Conservation (phyloP, 2,888 invertebrate genomes). For the Metacarcinus magister region DNA sequence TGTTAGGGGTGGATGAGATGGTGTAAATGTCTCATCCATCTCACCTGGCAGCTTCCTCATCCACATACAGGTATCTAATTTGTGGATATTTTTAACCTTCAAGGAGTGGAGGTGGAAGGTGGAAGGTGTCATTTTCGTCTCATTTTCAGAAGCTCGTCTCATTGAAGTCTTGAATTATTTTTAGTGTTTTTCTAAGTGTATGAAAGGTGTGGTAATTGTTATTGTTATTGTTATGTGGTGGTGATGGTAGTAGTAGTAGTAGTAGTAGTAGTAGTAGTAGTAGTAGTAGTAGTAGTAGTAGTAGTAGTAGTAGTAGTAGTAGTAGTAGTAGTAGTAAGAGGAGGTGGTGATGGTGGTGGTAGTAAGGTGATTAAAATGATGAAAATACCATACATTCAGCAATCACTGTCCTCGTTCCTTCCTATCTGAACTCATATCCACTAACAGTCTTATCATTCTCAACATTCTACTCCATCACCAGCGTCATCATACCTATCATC, state of each 20-base stretch:
- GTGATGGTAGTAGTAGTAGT: constrained; percentile 46
- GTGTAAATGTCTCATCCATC: not conserved
- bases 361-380: not conserved
- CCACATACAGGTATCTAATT: not conserved
- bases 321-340: not conserved
- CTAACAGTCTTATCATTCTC: not conserved
- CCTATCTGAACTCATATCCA: not conserved
- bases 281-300: not conserved
- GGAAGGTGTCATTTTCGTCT: too few species aligned
- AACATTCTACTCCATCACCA: constrained; percentile 5
- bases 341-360: not conserved
- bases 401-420: not conserved
- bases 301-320: not conserved
- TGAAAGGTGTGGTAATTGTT: not conserved
- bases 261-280: constrained; percentile 59
- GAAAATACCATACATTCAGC: not conserved
- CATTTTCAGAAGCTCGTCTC: not conserved
- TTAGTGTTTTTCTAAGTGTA: not conserved
- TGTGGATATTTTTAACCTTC: not conserved
- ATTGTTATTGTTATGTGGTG: not conserved
- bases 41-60: not conserved
- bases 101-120: too few species aligned
- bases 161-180: not conserved
- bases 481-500: not conserved
- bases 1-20: not conserved